Evolutionary conservation across 2,113 vertebrate species (phyloP), one percentile per base, ranked within the genome.

Genomic region (Oryzias javanicus): DNA sequence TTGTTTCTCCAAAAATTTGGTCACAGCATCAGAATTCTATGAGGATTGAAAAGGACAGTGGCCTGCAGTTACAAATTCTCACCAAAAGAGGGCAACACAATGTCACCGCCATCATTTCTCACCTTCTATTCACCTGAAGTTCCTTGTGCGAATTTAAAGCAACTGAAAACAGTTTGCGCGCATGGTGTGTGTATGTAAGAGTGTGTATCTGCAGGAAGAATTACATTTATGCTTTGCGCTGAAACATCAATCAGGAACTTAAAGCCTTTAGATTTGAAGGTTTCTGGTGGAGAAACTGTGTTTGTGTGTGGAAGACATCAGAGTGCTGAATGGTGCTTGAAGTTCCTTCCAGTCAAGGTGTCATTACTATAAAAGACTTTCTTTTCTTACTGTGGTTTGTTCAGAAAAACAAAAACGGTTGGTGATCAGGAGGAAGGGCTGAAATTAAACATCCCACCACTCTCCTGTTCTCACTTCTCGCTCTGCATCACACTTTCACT

Each of bases 1-100:
- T 79, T 42, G 29, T 45, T 22, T 57, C 55, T 20, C 46, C 18
- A 57, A n/a, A 42, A 18, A 22, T 6, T 6, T 1, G 55, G 20
- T 17, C 27, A 16, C 15, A 18, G 44, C 14, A 22, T n/a, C 40
- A 53, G 54, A 10, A 18, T 24, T 8, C 55, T 52, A 29, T 24
- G 67, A 35, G 42, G 51, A 78, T 69, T 74, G 65, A 60, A 66
- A 42, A 55, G 64, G 63, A 61, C 57, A 40, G 59, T 22, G 27
- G 19, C 60, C 42, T 85, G 91, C 82, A 92, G 88, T 92, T 67
- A 47, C 87, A 67, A 58, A 67, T 64, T 64, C 64, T 78, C 69
- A 46, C 91, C 92, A 93, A 91, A 92, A 93, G 92, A 93, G 91
- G 91, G 91, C 91, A 93, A 91, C 90, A 89, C 91, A 79, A 88